Base-by-base conservation (phyloP, 2,797 vertebrate genomes). In the Pagetopsis macropterus region DNA sequence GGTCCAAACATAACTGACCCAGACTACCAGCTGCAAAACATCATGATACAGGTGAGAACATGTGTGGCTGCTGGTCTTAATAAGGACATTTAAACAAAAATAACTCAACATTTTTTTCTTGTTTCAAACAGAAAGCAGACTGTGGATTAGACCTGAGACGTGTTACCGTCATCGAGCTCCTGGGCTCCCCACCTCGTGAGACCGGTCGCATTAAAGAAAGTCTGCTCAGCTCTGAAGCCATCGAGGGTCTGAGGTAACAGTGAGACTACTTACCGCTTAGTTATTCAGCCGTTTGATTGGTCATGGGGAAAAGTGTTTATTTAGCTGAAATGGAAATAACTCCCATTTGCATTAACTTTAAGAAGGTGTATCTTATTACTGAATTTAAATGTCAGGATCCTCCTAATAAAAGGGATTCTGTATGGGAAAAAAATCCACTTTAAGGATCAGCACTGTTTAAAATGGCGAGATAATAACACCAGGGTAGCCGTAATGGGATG, bases 101-200 rank as follows among this genome's bases (percentile, higher is more conserved):
- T 40, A 40, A 2, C 19, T 16, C 4, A 40, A 7, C 33, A 0
- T 58, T 54, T 31, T 31, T 2, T 33, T n/a, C 17, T 48, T 21
- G 7, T 70, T 41, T 40, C 13, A 3, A 19, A 17, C 87, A 99
- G 97, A 96, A 95, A 90, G 90, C 96, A 0, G 93, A 91, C 46
- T 99, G 98, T 2, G 97, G 96, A 57, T 88, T 99, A 81, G 96
- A 98, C 70, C 91, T 97, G 88, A 90, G 97, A 11, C 97, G 96
- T 0, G 86, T 99, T 52, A 96, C 95, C 0, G 89, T 97, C 19
- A 78, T 99, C 0, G 97, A 99, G 92, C 91, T 99, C 66, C 93
- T 98, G 86, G 97, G 96, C 46, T 94, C 95, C 51, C 92, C 94
- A 16, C 97, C 97, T 0, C 91, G 85, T 0, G 96, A 96, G 78